Evolutionary conservation across 2,113 vertebrate genomes (phyloP), one percentile per base, ranked within the genome.

Genomic region (Tringa solitaria): DNA sequence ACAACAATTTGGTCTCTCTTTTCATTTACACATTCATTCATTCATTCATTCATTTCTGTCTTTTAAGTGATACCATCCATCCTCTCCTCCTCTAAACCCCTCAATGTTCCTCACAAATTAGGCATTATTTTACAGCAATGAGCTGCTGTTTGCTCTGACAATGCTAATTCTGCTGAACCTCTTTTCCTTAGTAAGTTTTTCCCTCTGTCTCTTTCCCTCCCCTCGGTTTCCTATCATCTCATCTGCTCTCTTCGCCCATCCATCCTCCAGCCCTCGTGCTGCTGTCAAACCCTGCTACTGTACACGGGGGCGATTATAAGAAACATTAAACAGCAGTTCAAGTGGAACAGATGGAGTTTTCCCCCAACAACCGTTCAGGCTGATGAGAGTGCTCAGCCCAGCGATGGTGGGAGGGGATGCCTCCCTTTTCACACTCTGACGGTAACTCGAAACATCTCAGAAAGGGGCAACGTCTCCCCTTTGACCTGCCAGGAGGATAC

Each of bases 241-340:
- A 1, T 46, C 1, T 0, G 10, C 27, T 70, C 13, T 85, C 91
- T 77, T 73, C 5, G 2, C 28, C 56, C 56, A 87, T 89, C 28
- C 65, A 76, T 89, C 67, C 70, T 73, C 83, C 53, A 82, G 57
- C n/a, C 80, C n/a, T 65, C 0, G 1, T 7, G 74, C 41, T 87
- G 74, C 87, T 92, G 86, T 95, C 90, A 94, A 84, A 72, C 26
- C 13, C 64, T 41, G 56, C 89, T 91, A 24, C 89, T 69, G 61
- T 43, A 73, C 48, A n/a, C 0, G 2, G 61, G 85, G 59, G 37
- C 24, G 86, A 84, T 93, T 72, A 84, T 6, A 94, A 43, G 83
- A 90, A 92, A 76, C 65, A 69, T 84, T 89, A 61, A 94, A 73
- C 74, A 91, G 65, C 60, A 81, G 32, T 35, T 95, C 86, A 65